These are phyloP conservation scores for Neomicropteryx cornuta DNA, from an alignment of 1,140 invertebrate genomes.

Conservation along the genomic window DNA sequence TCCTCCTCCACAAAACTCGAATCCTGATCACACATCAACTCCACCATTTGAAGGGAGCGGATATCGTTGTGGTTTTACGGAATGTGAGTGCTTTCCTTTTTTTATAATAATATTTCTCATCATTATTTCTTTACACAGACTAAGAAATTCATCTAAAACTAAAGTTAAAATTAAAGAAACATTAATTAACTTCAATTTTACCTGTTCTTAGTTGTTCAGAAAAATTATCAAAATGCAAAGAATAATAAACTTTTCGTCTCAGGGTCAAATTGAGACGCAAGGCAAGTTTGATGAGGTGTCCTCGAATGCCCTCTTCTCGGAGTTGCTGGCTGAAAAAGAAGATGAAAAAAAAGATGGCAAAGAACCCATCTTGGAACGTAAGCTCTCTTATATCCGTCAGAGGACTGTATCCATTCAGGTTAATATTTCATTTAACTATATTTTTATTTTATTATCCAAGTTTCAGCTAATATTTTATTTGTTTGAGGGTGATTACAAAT, in stretches of 20 bases:
- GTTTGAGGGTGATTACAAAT: too few species aligned
- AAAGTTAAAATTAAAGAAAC: too few species aligned
- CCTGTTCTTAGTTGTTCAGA: too few species aligned
- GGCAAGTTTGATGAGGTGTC: slow-evolving; percentile 49
- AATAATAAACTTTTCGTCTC: too few species aligned
- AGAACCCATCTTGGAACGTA: too few species aligned
- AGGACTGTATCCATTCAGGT: slow-evolving; percentile 28
- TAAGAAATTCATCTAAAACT: too few species aligned
- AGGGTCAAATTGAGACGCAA: slow-evolving; percentile 54
- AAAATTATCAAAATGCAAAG: too few species aligned
- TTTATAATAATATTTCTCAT: slow-evolving; percentile 5
- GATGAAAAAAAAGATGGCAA: slow-evolving; percentile 13
- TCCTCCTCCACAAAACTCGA: slow-evolving; percentile 59
- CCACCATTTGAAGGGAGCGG: slow-evolving; percentile 67
- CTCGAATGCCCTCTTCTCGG: slow-evolving; percentile 27
- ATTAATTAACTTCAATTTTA: too few species aligned
- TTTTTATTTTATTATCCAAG: too few species aligned
- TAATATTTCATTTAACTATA: too few species aligned
- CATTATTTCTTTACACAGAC: background rate
- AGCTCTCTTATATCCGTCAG: too few species aligned
- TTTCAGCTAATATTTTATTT: too few species aligned
- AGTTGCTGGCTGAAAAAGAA: slow-evolving; percentile 31
- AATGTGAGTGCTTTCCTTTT: slow-evolving; percentile 36
- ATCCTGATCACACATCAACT: slow-evolving; percentile 82
- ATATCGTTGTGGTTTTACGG: slow-evolving; percentile 52